Evolutionary conservation across 2,888 invertebrate species (phyloP).

Genomic region (Drosophila macrospina): DNA sequence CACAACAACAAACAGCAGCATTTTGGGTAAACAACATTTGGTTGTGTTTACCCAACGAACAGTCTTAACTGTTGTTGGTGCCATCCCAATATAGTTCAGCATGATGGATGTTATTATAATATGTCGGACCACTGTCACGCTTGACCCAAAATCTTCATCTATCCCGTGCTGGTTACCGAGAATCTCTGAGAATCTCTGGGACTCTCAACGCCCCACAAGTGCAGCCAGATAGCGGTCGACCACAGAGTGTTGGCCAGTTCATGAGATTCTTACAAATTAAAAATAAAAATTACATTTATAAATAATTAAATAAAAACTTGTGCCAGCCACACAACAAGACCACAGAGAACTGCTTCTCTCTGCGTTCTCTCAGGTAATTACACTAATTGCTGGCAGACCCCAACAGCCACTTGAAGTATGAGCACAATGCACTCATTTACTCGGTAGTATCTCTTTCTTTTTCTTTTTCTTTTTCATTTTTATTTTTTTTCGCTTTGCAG

Average conservation of each 20-base stretch:
- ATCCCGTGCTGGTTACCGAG: background rate
- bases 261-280: conserved; percentile 65
- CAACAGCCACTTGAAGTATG: conserved; percentile 10
- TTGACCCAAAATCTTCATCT: conserved; percentile 41
- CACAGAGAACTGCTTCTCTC: conserved; percentile 21
- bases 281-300: conserved; percentile 71
- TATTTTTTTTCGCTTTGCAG: background rate
- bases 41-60: conserved; percentile 62
- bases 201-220: conserved; percentile 10
- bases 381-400: conserved; percentile 59
- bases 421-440: conserved; percentile 66
- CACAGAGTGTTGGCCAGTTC: conserved; percentile 36
- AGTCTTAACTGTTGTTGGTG: conserved; percentile 45
- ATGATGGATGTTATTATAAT: conserved; percentile 78
- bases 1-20: conserved; percentile 29
- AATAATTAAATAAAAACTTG: conserved; percentile 62
- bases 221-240: conserved; percentile 22
- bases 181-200: conserved; percentile 1
- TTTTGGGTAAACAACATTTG: conserved; percentile 66
- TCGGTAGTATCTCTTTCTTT: conserved; percentile 34
- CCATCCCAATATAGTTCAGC: conserved; percentile 56
- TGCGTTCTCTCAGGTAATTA: conserved; percentile 62
- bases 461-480: too few species aligned
- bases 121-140: conserved; percentile 40
- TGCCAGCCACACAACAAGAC: conserved; percentile 8